These are phyloP conservation scores for Pocillopora meandrina DNA, from an alignment of 92 coral and sea anemone species.

Conservation along the genomic window DNA sequence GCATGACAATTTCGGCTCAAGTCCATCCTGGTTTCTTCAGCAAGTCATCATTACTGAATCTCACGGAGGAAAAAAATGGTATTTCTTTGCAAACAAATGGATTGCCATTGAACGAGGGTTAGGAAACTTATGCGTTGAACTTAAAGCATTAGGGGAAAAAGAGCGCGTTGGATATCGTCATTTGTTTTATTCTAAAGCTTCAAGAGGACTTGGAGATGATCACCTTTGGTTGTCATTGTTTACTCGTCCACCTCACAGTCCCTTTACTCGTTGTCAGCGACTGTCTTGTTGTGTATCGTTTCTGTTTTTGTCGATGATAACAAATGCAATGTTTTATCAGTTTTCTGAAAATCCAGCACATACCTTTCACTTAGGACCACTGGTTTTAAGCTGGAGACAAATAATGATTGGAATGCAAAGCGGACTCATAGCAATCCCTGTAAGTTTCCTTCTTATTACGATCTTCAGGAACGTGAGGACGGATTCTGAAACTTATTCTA, in stretches of 20 bases:
- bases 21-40: conserved; percentile 83
- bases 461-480: conserved; percentile 69
- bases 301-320: conserved; percentile 75
- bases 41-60: conserved; percentile 56
- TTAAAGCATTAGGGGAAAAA: conserved; percentile 58
- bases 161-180: conserved; percentile 63
- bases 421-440: conserved; percentile 77
- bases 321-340: conserved; percentile 85
- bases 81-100: conserved; percentile 78
- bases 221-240: conserved; percentile 82
- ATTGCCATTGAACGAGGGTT: conserved; percentile 72
- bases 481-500: background rate
- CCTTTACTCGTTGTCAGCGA: conserved; percentile 81
- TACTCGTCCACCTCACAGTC: conserved; percentile 77
- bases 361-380: conserved; percentile 71
- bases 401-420: conserved; percentile 83
- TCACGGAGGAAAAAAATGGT: conserved; percentile 35
- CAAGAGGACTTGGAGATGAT: conserved; percentile 71
- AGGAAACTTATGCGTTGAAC: conserved; percentile 61
- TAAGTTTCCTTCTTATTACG: conserved; percentile 59
- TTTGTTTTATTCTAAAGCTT: conserved; percentile 60
- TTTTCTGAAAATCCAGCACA: conserved; percentile 64
- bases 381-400: conserved; percentile 81
- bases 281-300: conserved; percentile 78
- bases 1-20: conserved; percentile 76